phyloP scores from a whole-genome alignment of 2,888 invertebrate species.

The Amorpha juglandis region DNA sequence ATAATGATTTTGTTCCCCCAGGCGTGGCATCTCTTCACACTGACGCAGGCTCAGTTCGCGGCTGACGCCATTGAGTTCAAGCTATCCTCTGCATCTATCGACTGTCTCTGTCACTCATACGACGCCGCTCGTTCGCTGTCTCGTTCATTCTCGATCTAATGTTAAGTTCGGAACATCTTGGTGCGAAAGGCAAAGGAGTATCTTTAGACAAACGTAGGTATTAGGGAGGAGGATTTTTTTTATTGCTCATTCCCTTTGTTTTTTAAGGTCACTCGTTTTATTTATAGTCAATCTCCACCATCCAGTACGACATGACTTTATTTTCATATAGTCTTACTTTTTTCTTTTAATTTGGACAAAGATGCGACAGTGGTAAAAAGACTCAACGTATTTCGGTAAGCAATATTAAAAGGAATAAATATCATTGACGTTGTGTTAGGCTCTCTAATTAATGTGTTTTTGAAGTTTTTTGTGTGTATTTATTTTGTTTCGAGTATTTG shows the following conservation, averaged over 20 bases:
- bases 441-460: conserved; percentile 19
- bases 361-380: conserved; percentile 36
- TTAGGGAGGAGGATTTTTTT: conserved; percentile 40
- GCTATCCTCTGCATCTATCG: conserved; percentile 63
- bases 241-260: conserved; percentile 63
- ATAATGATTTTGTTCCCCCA: conserved; percentile 45
- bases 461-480: background rate
- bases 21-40: conserved; percentile 59
- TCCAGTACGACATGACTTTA: conserved; percentile 76
- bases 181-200: conserved; percentile 44
- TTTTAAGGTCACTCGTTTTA: conserved; percentile 44
- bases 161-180: conserved; percentile 54
- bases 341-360: conserved; percentile 27
- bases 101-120: conserved; percentile 75
- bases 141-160: conserved; percentile 65
- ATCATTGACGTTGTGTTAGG: conserved; percentile 32
- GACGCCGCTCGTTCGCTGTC: conserved; percentile 64
- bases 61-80: conserved; percentile 49
- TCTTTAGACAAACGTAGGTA: conserved; percentile 34
- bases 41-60: conserved; percentile 55
- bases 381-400: conserved; percentile 75
- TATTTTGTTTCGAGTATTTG: background rate
- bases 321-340: conserved; percentile 36
- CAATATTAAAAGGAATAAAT: conserved; percentile 57
- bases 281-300: conserved; percentile 57